A percentile compares a stretch with the other conserved stretches of the same genome.
These are phyloP conservation scores for Gymnogyps californianus DNA, from an alignment of 2,113 vertebrate species.

Conservation along the genomic window DNA sequence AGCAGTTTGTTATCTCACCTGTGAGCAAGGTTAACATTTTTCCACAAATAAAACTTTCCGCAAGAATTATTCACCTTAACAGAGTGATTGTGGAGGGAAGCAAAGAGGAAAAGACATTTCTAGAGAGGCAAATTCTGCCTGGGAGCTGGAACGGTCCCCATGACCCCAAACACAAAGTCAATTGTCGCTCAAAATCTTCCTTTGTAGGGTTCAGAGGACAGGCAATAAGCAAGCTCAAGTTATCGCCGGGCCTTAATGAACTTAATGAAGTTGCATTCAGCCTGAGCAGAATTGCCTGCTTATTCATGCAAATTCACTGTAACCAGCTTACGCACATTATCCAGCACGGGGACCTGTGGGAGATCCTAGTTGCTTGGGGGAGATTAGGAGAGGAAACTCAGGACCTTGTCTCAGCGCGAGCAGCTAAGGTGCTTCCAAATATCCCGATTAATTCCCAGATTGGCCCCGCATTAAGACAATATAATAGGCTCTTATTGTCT, in stretches of 20 bases:
- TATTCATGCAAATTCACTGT: not conserved
- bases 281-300: not conserved
- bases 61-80: not conserved
- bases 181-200: not conserved
- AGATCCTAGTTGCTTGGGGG: not conserved
- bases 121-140: not conserved
- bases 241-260: not conserved
- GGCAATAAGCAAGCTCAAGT: not conserved
- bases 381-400: not conserved
- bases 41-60: not conserved
- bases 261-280: not conserved
- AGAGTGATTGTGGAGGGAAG: not conserved
- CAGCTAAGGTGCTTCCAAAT: conserved; percentile 16
- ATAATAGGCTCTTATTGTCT: not conserved
- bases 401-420: not conserved
- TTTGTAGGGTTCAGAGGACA: not conserved
- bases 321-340: not conserved
- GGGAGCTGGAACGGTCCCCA: not conserved
- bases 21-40: not conserved
- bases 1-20: not conserved
- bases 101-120: not conserved
- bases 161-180: not conserved
- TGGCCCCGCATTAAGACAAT: not conserved
- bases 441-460: not conserved
- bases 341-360: not conserved